These are phyloP conservation scores for Desmophyllum pertusum DNA, from an alignment of 92 coral and sea anemone species.

Conservation along the genomic window DNA sequence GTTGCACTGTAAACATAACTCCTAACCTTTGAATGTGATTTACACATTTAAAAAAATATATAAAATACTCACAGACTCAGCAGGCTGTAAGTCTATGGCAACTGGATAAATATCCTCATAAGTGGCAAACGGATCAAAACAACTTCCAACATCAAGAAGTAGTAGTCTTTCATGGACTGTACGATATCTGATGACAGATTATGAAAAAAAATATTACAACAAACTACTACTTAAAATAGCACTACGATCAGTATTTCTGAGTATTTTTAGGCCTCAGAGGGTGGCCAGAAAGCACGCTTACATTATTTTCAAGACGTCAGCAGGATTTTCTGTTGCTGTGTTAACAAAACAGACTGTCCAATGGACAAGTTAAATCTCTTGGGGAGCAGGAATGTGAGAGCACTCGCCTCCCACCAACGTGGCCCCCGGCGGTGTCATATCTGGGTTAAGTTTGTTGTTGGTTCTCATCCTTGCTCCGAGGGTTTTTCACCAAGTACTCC, in stretches of 20 bases:
- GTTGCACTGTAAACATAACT: too few species aligned
- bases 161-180: conserved; percentile 55
- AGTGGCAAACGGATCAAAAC: conserved; percentile 84
- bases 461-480: too few species aligned
- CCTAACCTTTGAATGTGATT: neutral
- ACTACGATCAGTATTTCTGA: too few species aligned
- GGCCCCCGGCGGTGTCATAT: too few species aligned
- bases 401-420: too few species aligned
- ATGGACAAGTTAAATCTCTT: neutral
- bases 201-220: neutral
- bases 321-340: too few species aligned
- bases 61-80: conserved; percentile 35
- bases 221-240: neutral
- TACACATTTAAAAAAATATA: neutral
- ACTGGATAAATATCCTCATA: conserved; percentile 68
- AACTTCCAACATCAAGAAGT: conserved; percentile 97
- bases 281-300: neutral
- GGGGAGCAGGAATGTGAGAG: too few species aligned
- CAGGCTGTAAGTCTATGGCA: conserved; percentile 91
- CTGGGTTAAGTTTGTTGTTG: too few species aligned
- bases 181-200: conserved; percentile 21
- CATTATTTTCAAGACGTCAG: too few species aligned
- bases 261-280: neutral
- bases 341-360: neutral
- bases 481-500: too few species aligned